These are phyloP conservation scores for Panthera tigris DNA, from an alignment of 2,113 vertebrate species.

Conservation along the genomic window DNA sequence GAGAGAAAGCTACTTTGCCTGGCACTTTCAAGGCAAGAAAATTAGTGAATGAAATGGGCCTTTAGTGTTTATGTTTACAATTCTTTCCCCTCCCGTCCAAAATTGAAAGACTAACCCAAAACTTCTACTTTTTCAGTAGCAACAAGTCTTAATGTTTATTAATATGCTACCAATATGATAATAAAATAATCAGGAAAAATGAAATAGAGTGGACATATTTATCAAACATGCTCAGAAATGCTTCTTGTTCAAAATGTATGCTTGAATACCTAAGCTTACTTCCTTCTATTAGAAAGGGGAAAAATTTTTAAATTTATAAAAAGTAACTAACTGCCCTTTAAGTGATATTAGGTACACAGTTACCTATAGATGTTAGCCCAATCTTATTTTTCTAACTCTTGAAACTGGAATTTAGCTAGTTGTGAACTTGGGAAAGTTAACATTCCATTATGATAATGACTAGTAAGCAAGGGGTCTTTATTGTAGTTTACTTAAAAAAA, in stretches of 20 bases:
- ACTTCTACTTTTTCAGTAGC: background rate
- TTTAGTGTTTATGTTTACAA: background rate
- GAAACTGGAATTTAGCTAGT: slow-evolving; percentile 39
- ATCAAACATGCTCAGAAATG: slow-evolving; percentile 23
- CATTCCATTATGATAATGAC: slow-evolving; percentile 35
- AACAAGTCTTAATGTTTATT: background rate
- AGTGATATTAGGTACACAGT: background rate
- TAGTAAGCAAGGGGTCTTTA: slow-evolving; percentile 49
- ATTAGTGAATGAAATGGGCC: background rate
- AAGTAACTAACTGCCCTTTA: background rate
- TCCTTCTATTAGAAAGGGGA: background rate
- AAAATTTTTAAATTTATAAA: background rate
- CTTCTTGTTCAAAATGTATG: background rate
- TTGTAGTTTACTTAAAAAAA: slow-evolving; percentile 60
- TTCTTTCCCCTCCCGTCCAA: background rate
- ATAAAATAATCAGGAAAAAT: background rate
- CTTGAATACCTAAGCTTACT: background rate
- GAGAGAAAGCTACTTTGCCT: background rate
- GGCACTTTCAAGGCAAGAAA: background rate
- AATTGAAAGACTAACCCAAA: background rate
- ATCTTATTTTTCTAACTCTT: slow-evolving; percentile 44
- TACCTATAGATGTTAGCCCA: slow-evolving; percentile 8
- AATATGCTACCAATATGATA: background rate
- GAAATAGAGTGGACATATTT: background rate
- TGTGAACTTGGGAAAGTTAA: slow-evolving; percentile 21